Conservation (phyloP, 2,888 invertebrate genomes). For the Nephrotoma appendiculata region DNA sequence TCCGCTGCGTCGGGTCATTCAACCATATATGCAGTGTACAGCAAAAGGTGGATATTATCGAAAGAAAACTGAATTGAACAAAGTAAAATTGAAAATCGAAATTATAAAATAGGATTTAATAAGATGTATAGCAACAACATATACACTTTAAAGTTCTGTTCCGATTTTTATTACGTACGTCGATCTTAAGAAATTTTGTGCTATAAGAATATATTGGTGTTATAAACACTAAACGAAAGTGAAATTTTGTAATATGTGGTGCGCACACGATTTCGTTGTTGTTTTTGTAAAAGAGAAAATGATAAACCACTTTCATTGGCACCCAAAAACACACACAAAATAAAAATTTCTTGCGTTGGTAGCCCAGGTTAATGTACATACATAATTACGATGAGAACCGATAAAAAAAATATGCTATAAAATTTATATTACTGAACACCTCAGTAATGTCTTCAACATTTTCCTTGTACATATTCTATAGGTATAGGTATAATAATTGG, state of each 20-base stretch:
- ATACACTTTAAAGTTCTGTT: neutral
- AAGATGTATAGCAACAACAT: neutral
- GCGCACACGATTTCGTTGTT: neutral
- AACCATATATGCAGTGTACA: neutral
- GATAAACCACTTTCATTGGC: neutral
- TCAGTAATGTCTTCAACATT: too few species aligned
- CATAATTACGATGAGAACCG: too few species aligned
- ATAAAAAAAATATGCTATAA: too few species aligned
- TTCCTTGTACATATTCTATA: too few species aligned
- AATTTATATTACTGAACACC: too few species aligned
- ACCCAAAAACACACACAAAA: neutral
- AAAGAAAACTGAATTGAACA: neutral
- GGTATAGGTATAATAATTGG: too few species aligned
- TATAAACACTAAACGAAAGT: neutral
- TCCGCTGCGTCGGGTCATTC: neutral
- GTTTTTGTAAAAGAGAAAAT: neutral
- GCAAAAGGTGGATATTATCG: neutral
- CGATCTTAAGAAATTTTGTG: neutral
- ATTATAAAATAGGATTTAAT: neutral
- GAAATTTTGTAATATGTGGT: neutral
- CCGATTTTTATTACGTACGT: neutral
- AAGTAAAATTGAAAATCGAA: neutral
- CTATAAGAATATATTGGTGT: neutral
- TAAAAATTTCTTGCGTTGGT: too few species aligned
- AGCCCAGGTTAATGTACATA: too few species aligned